phyloP scores from a whole-genome alignment of 2,113 vertebrate genomes.

The Sceloporus tristichus region DNA sequence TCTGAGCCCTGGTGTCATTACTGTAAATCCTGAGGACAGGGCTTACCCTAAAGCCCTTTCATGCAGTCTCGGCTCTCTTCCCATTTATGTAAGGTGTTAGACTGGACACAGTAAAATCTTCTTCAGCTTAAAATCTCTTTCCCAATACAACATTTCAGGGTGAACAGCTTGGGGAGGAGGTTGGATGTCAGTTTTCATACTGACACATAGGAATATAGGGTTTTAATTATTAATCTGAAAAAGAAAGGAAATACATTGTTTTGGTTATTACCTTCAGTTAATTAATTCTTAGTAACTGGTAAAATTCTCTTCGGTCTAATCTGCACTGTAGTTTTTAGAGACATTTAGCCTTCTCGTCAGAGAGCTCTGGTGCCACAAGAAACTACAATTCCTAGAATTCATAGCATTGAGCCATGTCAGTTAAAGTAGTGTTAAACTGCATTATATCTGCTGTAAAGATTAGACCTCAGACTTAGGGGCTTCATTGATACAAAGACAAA shows the following conservation, averaged over 20 bases:
- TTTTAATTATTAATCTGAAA: neutral
- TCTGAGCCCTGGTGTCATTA: slow-evolving; percentile 37
- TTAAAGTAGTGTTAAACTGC: no score
- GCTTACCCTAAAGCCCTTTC: slow-evolving; percentile 65
- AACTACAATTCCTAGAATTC: no score
- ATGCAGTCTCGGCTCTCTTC: slow-evolving; percentile 55
- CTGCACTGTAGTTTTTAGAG: no score
- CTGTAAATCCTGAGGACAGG: slow-evolving; percentile 68
- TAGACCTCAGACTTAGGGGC: neutral
- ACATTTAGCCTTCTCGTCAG: no score
- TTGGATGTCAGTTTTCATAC: neutral
- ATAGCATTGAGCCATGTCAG: no score
- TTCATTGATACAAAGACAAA: neutral
- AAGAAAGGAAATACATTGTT: neutral
- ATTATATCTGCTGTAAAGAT: neutral
- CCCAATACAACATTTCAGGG: neutral
- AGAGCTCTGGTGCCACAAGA: no score
- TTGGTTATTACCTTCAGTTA: neutral
- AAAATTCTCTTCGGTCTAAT: neutral
- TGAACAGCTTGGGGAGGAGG: neutral
- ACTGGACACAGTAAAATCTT: slow-evolving; percentile 42
- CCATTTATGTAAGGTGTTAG: slow-evolving; percentile 61
- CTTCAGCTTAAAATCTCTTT: neutral
- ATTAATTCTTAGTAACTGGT: neutral
- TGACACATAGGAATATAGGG: neutral